phyloP scores from a whole-genome alignment of 2,113 vertebrate species.

The mouse (Mus musculus) region GRCm39 chr3:102772501-102773000 shows the following conservation, averaged over 20 bases:
- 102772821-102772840: too few relatives aligned
- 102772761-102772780: background rate
- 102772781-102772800: background rate
- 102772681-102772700: conserved; percentile 19
- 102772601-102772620: too few relatives aligned
- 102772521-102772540: conserved; percentile 25
- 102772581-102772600: conserved; percentile 38
- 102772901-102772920: too few relatives aligned
- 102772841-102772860: too few relatives aligned
- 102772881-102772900: too few relatives aligned
- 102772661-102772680: background rate
- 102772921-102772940: too few relatives aligned
- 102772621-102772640: background rate
- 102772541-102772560: conserved; percentile 4
- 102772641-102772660: background rate
- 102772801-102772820: too few relatives aligned
- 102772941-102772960: too few relatives aligned
- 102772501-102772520: conserved; percentile 56
- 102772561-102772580: conserved; percentile 18
- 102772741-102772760: background rate
- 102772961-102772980: too few relatives aligned
- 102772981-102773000: too few relatives aligned
- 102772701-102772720: conserved; percentile 1
- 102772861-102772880: too few relatives aligned
- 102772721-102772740: background rate